Percentiles rank a stretch among this genome's conserved stretches.
Evolutionary conservation across 2,113 vertebrate species (phyloP).

Genomic region (Phyllostomus hastatus): DNA sequence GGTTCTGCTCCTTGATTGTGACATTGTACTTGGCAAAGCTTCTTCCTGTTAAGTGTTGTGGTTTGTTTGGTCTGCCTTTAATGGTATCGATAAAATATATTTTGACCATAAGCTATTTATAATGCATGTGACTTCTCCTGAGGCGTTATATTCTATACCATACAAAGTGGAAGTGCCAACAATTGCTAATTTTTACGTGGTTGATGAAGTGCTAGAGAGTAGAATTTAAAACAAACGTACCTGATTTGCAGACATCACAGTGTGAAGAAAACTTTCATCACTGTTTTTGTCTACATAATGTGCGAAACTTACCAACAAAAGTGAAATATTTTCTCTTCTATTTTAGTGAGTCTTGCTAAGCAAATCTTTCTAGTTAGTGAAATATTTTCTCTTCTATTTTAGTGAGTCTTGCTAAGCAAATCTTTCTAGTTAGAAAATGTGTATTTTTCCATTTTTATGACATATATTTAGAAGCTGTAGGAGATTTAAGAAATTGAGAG

Average conservation of each 20-base stretch:
- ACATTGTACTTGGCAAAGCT: not conserved
- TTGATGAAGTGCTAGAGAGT: not conserved
- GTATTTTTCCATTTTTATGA: not conserved
- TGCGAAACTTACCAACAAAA: slow-evolving; percentile 42
- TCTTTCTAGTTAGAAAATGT: not conserved
- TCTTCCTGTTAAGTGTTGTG: not conserved
- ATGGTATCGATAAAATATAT: not conserved
- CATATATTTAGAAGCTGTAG: not conserved
- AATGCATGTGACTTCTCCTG: not conserved
- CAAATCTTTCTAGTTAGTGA: not conserved
- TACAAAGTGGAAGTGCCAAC: not conserved
- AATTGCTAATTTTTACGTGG: not conserved
- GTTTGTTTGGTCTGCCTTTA: not conserved
- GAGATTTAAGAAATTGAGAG: not conserved
- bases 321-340: slow-evolving; percentile 32
- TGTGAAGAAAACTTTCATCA: slow-evolving; percentile 34
- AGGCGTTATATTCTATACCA: not conserved
- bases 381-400: slow-evolving; percentile 47
- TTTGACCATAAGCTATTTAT: not conserved
- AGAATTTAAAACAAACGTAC: slow-evolving; percentile 9
- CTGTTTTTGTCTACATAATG: not conserved
- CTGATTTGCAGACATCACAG: not conserved
- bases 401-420: not conserved
- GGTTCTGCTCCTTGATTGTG: not conserved
- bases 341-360: slow-evolving; percentile 32